These are phyloP conservation scores for Orthosia incerta DNA, from an alignment of 2,888 invertebrate species.

Conservation along the genomic window DNA sequence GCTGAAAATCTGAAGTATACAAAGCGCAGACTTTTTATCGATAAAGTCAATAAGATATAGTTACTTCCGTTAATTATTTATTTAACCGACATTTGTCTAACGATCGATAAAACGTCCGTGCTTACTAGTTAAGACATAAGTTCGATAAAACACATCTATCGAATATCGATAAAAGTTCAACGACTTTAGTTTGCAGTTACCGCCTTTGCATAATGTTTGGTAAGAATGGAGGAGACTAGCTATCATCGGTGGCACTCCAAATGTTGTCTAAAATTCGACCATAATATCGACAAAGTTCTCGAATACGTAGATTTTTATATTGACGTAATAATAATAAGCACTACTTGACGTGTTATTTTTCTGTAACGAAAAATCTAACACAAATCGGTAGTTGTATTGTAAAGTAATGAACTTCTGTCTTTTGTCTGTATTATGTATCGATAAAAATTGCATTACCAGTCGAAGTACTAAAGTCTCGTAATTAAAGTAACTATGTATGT, in stretches of 20 bases:
- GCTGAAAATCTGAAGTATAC: constrained; percentile 35
- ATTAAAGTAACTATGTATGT: constrained; percentile 64
- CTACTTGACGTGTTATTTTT: constrained; percentile 31
- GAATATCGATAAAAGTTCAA: constrained; percentile 36
- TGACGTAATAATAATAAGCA: constrained; percentile 27
- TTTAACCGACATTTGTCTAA: constrained; percentile 56
- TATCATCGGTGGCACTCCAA: constrained; percentile 6
- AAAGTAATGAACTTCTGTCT: constrained; percentile 10
- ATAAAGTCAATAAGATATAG: constrained; percentile 54
- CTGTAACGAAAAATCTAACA: constrained; percentile 17
- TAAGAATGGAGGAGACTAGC: constrained; percentile 3
- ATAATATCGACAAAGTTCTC: constrained; percentile 51
- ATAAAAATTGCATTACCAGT: constrained; percentile 46
- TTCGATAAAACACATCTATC: constrained; percentile 48
- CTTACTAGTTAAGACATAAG: constrained; percentile 27
- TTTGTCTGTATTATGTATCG: constrained; percentile 59
- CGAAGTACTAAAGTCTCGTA: constrained; percentile 61
- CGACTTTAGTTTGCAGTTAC: constrained; percentile 52
- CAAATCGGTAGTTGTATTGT: constrained; percentile 1
- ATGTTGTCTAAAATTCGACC: constrained; percentile 24
- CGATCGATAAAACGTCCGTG: constrained; percentile 62
- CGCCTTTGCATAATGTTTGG: constrained; percentile 45
- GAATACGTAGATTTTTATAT: constrained; percentile 51
- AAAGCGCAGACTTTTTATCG: constrained; percentile 61
- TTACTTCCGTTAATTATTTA: constrained; percentile 63